These are phyloP conservation scores for Lydus trimaculatus DNA, from an alignment of 2,888 invertebrate genomes.

Conservation along the genomic window DNA sequence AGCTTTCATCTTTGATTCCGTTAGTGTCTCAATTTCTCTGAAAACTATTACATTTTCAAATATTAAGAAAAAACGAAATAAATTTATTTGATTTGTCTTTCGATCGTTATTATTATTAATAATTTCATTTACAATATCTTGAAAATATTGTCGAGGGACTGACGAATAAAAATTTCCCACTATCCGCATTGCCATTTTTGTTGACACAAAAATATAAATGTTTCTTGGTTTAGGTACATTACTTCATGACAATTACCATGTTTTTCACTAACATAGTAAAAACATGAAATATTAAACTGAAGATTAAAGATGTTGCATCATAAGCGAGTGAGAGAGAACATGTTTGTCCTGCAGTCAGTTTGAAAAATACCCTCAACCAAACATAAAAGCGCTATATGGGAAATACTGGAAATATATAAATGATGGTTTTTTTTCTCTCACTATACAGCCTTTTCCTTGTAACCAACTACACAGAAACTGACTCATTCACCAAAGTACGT, in stretches of 20 bases:
- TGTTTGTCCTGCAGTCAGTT: slow-evolving; percentile 52
- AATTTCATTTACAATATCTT: background rate
- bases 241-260: slow-evolving; percentile 56
- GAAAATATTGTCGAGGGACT: background rate
- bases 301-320: slow-evolving; percentile 57
- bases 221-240: slow-evolving; percentile 47
- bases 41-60: background rate
- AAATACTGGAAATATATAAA: slow-evolving; percentile 51
- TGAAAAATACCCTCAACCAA: slow-evolving; percentile 54
- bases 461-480: slow-evolving; percentile 28
- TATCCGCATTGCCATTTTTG: slow-evolving; percentile 25
- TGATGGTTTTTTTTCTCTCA: slow-evolving; percentile 49
- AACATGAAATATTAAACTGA: slow-evolving; percentile 57
- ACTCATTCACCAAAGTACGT: slow-evolving; percentile 31
- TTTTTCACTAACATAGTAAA: slow-evolving; percentile 54
- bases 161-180: background rate
- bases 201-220: slow-evolving; percentile 45
- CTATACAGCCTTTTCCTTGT: slow-evolving; percentile 50
- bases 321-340: slow-evolving; percentile 43
- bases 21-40: slow-evolving; percentile 2
- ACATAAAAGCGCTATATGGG: slow-evolving; percentile 54
- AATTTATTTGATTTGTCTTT: no score
- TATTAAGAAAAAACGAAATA: background rate
- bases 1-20: background rate
- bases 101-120: background rate